These are phyloP conservation scores for Syrmaticus mikado DNA, from an alignment of 2,113 vertebrate species.

Conservation along the genomic window DNA sequence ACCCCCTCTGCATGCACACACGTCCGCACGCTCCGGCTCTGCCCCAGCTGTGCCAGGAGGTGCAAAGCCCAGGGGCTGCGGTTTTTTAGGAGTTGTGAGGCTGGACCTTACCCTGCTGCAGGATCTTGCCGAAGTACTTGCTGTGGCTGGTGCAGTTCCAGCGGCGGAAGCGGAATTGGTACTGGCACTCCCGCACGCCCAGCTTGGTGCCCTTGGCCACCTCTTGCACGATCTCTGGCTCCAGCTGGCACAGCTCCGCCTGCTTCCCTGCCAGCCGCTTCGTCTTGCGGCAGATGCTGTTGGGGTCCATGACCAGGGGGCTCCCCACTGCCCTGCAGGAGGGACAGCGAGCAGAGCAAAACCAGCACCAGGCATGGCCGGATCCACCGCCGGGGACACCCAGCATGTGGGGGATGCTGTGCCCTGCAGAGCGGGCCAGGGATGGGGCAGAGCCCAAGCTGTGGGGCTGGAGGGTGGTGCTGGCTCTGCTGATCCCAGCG, in stretches of 20 bases:
- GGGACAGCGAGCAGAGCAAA: conserved; percentile 58
- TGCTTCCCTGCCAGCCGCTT: conserved; percentile 92
- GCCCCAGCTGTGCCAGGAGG: not conserved
- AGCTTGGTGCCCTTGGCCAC: conserved; percentile 93
- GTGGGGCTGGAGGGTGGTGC: not conserved
- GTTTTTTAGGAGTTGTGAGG: not conserved
- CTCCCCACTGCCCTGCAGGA: conserved; percentile 94
- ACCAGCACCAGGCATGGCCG: not conserved
- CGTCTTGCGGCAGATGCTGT: conserved; percentile 97
- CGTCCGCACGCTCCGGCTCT: not conserved
- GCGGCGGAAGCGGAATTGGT: conserved; percentile 94
- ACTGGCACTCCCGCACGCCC: conserved; percentile 94
- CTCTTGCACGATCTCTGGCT: conserved; percentile 94
- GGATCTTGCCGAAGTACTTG: conserved; percentile 96
- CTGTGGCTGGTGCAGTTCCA: conserved; percentile 99
- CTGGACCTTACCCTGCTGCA: conserved; percentile 92
- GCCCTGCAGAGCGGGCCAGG: fast-evolving
- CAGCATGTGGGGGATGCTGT: not conserved
- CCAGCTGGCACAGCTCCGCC: conserved; percentile 94
- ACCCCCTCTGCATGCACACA: not conserved
- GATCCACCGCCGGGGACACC: not conserved
- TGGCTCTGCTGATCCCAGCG: not conserved
- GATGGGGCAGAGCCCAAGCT: fast-evolving
- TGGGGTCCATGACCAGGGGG: conserved; percentile 97
- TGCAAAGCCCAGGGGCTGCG: fast-evolving